A percentile compares a stretch with the other conserved stretches of the same genome.
Conservation (phyloP, 2,797 vertebrate species). For the Gobio occitaniae region DNA sequence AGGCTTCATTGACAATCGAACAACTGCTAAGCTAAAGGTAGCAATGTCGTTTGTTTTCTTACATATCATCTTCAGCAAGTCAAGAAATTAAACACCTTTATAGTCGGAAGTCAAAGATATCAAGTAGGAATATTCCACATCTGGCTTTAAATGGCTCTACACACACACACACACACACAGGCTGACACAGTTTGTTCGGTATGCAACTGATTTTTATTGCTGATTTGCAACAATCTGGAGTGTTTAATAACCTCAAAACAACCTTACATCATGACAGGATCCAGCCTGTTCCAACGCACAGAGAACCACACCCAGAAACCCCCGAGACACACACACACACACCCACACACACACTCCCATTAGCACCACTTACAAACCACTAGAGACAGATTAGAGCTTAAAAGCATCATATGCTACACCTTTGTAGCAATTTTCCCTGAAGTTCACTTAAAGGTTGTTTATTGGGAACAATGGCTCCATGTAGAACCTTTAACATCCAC, state of each 20-base stretch:
- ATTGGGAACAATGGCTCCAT: background rate
- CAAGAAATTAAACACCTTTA: background rate
- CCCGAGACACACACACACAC: constrained; percentile 8
- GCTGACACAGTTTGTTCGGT: background rate
- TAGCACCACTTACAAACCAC: background rate
- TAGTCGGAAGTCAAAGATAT: background rate
- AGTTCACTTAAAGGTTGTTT: background rate
- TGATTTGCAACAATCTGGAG: background rate
- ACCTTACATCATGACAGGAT: background rate
- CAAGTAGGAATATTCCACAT: background rate
- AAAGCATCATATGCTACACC: background rate
- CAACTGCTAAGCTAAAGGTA: background rate
- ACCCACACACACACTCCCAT: background rate
- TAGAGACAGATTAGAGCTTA: background rate
- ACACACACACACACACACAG: background rate
- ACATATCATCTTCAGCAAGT: background rate
- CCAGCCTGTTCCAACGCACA: background rate
- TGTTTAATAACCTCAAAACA: constrained; percentile 3
- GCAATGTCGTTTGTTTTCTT: background rate
- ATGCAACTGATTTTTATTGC: background rate
- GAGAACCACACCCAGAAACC: constrained; percentile 16
- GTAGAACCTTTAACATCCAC: background rate
- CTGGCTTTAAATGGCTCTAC: background rate
- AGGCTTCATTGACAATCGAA: too few relatives aligned
- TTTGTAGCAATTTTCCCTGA: background rate